A percentile compares a stretch with the other conserved stretches of the same genome.
Conservation (phyloP, 1,140 invertebrate genomes). For the Pseudomyrmex gracilis region DNA sequence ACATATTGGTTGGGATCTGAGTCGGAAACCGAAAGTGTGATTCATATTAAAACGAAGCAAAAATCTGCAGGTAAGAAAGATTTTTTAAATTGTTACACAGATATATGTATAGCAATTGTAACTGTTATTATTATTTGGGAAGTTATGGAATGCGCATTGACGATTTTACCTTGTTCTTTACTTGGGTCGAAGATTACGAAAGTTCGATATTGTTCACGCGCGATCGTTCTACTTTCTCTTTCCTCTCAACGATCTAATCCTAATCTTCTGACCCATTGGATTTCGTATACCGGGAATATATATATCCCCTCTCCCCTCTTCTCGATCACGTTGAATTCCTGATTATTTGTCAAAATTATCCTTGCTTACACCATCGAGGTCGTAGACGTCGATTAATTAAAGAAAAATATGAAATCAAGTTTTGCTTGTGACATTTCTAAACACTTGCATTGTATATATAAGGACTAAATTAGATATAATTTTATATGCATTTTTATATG, state of each 20-base stretch:
- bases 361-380: constrained; percentile 11
- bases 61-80: constrained; percentile 76
- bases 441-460: no score
- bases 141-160: background rate
- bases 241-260: constrained; percentile 31
- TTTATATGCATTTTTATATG: no score
- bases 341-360: constrained; percentile 16
- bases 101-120: background rate
- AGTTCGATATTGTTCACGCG: constrained; percentile 49
- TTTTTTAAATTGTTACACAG: background rate
- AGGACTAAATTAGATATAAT: no score
- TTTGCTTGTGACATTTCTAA: no score
- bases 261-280: constrained; percentile 25
- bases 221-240: constrained; percentile 63
- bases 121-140: background rate
- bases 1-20: constrained; percentile 88
- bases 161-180: constrained; percentile 41
- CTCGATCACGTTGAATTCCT: background rate
- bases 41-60: constrained; percentile 81
- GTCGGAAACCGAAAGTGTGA: constrained; percentile 87
- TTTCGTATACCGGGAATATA: no score
- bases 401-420: no score
- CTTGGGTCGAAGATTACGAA: background rate
- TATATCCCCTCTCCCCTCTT: background rate
- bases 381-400: background rate